A percentile compares a stretch with the other conserved stretches of the same genome.
Evolutionary conservation across 2,797 vertebrate species (phyloP).

Genomic region (Notolabrus celidotus): DNA sequence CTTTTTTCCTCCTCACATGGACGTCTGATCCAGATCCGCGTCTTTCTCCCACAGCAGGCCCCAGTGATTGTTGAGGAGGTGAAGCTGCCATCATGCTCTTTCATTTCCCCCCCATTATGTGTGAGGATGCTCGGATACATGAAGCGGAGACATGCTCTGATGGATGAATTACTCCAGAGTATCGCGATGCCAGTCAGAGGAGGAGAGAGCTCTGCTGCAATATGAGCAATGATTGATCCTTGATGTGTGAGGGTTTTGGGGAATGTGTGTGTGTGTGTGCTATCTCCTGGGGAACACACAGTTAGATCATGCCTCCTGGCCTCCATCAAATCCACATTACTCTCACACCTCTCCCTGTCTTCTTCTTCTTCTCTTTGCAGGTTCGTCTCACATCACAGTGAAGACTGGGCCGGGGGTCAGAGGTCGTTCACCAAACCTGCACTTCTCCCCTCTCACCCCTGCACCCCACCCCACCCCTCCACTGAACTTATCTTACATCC

Average conservation of each 20-base stretch:
- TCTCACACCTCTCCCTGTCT: background rate
- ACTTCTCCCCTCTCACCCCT: conserved; percentile 75
- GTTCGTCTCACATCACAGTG: conserved; percentile 59
- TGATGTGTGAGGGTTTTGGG: conserved; percentile 6
- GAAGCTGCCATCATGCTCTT: conserved; percentile 63
- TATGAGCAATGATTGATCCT: conserved; percentile 8
- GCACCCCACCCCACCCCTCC: conserved; percentile 43
- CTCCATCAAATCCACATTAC: background rate
- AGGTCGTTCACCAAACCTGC: conserved; percentile 73
- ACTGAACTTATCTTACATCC: conserved; percentile 34
- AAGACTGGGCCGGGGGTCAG: conserved; percentile 73
- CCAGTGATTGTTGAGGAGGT: conserved; percentile 22
- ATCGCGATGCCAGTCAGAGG: conserved; percentile 47
- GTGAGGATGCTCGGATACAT: conserved; percentile 27
- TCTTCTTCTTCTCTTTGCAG: conserved; percentile 59
- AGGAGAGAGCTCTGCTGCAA: conserved; percentile 28
- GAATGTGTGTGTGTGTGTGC: conserved; percentile 15
- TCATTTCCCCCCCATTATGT: conserved; percentile 57
- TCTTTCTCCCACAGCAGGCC: conserved; percentile 33
- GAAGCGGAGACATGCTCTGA: conserved; percentile 46
- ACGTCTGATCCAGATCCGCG: conserved; percentile 50
- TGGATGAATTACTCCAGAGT: conserved; percentile 49
- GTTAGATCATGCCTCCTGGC: background rate
- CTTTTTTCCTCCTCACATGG: conserved; percentile 37
- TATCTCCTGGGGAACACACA: background rate